Evolutionary conservation across 2,113 vertebrate genomes (phyloP).

Genomic region (Melanerpes formicivorus): DNA sequence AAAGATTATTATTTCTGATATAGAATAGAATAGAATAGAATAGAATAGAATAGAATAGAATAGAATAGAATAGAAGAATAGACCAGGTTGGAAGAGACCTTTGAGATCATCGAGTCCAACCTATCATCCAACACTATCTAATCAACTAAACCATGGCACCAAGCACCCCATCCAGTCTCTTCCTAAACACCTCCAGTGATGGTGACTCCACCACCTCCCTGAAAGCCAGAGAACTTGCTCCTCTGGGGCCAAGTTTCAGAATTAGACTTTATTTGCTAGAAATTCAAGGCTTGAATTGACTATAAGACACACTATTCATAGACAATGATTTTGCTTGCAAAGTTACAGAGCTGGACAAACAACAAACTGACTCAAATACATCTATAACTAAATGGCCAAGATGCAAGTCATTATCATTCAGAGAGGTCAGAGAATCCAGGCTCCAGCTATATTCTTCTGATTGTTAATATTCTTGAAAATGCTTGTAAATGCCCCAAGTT

Average conservation of each 20-base stretch:
- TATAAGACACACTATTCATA: neutral
- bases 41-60: too few species aligned
- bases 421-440: slow-evolving; percentile 6
- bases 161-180: too few species aligned
- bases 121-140: too few species aligned
- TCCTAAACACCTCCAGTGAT: too few species aligned
- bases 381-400: neutral
- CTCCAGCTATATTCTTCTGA: neutral
- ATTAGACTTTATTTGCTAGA: neutral
- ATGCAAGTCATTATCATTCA: slow-evolving; percentile 35
- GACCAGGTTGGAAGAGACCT: too few species aligned
- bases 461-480: slow-evolving; percentile 27
- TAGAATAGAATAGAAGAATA: too few species aligned
- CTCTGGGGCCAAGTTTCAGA: neutral
- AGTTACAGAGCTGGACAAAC: neutral
- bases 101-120: too few species aligned
- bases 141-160: too few species aligned
- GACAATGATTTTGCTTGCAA: neutral
- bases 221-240: neutral
- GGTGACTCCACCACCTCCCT: too few species aligned
- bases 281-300: neutral
- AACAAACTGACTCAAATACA: slow-evolving; percentile 11
- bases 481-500: slow-evolving; percentile 14
- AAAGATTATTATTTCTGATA: neutral
- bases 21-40: neutral